Percentiles rank a stretch among this genome's conserved stretches.
Conservation (phyloP, 1,140 invertebrate species). For the Orius insidiosus region DNA sequence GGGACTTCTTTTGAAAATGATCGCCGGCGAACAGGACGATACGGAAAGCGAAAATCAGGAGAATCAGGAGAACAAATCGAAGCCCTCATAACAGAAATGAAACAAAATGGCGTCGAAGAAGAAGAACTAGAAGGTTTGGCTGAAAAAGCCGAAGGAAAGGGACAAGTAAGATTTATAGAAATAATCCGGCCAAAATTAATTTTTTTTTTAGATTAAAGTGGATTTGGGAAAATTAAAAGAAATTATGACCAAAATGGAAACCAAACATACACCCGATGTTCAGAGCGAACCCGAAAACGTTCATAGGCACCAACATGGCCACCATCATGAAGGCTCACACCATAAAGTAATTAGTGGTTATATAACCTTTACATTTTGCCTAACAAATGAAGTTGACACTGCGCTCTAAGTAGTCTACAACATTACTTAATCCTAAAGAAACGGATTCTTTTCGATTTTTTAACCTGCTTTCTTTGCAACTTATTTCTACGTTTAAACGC, state of each 20-base stretch:
- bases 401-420: too few relatives aligned
- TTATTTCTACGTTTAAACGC: too few relatives aligned
- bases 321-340: background rate
- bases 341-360: background rate
- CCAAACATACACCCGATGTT: slow-evolving; percentile 1
- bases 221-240: slow-evolving; percentile 12
- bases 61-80: slow-evolving; percentile 1
- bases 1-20: slow-evolving; percentile 5
- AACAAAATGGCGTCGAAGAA: slow-evolving; percentile 7
- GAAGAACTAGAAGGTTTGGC: slow-evolving; percentile 7
- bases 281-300: background rate
- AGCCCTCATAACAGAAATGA: slow-evolving; percentile 3
- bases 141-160: slow-evolving; percentile 7
- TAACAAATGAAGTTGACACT: too few relatives aligned
- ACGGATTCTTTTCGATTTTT: too few relatives aligned
- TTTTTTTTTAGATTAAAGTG: slow-evolving; percentile 10
- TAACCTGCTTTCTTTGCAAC: too few relatives aligned
- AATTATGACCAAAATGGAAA: slow-evolving; percentile 4
- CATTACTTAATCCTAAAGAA: too few relatives aligned
- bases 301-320: slow-evolving; percentile 15
- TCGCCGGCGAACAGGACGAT: slow-evolving; percentile 4
- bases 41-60: background rate
- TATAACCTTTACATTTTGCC: too few relatives aligned
- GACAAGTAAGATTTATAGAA: slow-evolving; percentile 1
- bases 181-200: background rate